Evolutionary conservation across 2,797 vertebrate species (phyloP).

Genomic region (Spatula clypeata): DNA sequence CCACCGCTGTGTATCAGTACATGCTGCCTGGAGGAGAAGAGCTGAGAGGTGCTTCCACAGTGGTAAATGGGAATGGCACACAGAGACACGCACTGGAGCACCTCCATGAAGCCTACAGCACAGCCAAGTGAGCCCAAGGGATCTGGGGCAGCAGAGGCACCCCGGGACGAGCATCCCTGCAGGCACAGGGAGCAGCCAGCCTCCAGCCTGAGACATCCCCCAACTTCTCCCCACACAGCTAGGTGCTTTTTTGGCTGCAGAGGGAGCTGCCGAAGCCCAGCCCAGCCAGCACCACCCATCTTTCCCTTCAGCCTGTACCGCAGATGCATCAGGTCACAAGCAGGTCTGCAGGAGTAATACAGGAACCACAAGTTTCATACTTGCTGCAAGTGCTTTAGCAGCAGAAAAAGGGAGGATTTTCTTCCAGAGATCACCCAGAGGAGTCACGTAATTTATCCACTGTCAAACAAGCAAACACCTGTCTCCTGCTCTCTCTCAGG

Average conservation of each 20-base stretch:
- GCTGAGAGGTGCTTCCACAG: neutral
- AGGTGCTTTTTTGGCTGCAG: neutral
- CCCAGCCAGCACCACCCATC: neutral
- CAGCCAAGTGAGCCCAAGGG: neutral
- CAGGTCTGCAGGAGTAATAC: neutral
- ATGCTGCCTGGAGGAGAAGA: neutral
- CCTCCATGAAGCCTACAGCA: neutral
- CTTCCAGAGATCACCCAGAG: neutral
- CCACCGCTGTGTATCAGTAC: rapidly evolving
- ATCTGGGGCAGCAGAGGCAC: neutral
- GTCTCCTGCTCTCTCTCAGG: neutral
- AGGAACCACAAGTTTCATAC: neutral
- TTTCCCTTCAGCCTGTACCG: neutral
- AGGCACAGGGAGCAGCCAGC: neutral
- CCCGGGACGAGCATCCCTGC: neutral
- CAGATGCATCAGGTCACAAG: neutral
- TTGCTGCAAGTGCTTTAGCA: neutral
- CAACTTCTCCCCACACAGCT: neutral
- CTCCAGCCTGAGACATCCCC: neutral
- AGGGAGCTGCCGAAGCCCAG: neutral
- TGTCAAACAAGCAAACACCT: neutral
- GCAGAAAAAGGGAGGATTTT: neutral
- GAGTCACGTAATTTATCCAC: neutral
- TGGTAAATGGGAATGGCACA: rapidly evolving
- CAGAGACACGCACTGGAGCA: neutral